Conservation (phyloP, 2,113 vertebrate genomes). For the Nyctereutes procyonoides region DNA sequence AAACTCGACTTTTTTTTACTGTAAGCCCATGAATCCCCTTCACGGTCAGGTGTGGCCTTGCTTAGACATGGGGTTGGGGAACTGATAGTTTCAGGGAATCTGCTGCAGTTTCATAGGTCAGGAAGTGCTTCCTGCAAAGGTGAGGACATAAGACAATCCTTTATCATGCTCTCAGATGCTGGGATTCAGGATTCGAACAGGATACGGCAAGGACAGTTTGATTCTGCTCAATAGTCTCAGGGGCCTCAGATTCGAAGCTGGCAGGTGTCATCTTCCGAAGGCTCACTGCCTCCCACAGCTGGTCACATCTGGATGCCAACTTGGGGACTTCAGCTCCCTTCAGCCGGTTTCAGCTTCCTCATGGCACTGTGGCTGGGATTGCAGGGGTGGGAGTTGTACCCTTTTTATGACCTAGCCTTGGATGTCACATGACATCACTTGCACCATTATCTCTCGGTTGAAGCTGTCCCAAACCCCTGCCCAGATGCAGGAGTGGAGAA, state of each 20-base stretch:
- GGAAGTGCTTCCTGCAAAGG: not conserved
- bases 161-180: not conserved
- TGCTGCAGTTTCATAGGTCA: not conserved
- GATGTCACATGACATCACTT: not conserved
- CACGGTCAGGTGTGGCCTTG: not conserved
- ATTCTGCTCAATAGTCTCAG: not conserved
- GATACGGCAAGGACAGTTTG: not conserved
- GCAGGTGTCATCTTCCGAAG: not conserved
- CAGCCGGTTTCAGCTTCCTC: not conserved
- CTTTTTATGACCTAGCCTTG: not conserved
- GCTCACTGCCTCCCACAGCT: not conserved
- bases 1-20: not conserved
- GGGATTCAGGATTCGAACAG: not conserved
- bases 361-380: not conserved
- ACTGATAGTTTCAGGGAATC: not conserved
- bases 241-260: not conserved
- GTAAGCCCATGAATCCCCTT: not conserved
- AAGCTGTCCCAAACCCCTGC: not conserved
- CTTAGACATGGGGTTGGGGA: not conserved
- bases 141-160: not conserved
- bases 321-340: not conserved
- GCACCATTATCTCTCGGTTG: not conserved
- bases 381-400: not conserved
- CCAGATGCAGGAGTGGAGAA: not conserved
- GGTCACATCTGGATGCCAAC: not conserved